Evolutionary conservation across 1,140 invertebrate genomes (phyloP).

Genomic region (Chrysopa pallens): DNA sequence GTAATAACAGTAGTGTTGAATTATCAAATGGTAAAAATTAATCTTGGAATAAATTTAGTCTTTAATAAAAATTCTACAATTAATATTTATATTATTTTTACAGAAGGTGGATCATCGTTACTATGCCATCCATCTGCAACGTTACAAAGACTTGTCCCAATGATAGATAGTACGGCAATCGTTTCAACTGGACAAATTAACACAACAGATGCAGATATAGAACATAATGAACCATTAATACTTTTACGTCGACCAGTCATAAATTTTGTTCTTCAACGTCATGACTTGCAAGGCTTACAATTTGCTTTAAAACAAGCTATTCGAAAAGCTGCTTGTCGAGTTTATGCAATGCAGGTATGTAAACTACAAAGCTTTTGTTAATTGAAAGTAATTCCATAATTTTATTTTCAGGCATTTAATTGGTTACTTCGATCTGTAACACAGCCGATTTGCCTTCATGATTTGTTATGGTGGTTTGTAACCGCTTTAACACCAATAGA

Average conservation of each 20-base stretch:
- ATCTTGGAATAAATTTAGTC: too few relatives aligned
- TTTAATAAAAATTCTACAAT: background rate
- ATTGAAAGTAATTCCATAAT: slow-evolving; percentile 2
- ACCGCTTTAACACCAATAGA: slow-evolving; percentile 42
- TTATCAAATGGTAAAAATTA: slow-evolving; percentile 28
- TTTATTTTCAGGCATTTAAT: slow-evolving; percentile 58
- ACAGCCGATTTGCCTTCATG: slow-evolving; percentile 77
- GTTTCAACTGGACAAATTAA: slow-evolving; percentile 22
- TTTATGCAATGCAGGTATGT: slow-evolving; percentile 61
- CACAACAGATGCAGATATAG: slow-evolving; percentile 16
- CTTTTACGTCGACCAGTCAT: slow-evolving; percentile 53
- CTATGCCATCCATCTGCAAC: slow-evolving; percentile 68
- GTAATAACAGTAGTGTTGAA: slow-evolving; percentile 55
- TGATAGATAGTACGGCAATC: slow-evolving; percentile 33
- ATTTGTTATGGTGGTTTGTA: slow-evolving; percentile 91
- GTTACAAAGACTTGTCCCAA: slow-evolving; percentile 49
- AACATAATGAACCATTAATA: slow-evolving; percentile 23
- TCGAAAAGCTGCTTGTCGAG: slow-evolving; percentile 64
- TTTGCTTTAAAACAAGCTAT: slow-evolving; percentile 70
- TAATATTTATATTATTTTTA: slow-evolving; percentile 5
- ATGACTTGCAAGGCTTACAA: slow-evolving; percentile 63
- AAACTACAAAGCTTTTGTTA: background rate
- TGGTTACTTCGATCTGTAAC: slow-evolving; percentile 87
- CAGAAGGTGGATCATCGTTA: slow-evolving; percentile 51
- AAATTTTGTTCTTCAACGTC: slow-evolving; percentile 67